Conservation (phyloP, 2,113 vertebrate species). For the Stictonetta naevosa region DNA sequence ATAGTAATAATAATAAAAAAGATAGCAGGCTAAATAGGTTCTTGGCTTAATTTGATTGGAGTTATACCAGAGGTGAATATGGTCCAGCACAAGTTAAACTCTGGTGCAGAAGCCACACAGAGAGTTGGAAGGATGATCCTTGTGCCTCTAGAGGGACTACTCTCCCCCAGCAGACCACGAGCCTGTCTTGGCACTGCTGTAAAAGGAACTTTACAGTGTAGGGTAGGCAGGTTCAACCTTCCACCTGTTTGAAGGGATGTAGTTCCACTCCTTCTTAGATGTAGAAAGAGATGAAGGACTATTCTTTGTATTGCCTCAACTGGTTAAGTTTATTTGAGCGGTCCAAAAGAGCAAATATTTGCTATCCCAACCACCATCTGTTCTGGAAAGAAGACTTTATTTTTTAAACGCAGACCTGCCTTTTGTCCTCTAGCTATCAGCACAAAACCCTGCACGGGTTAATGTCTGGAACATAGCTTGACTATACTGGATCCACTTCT, state of each 20-base stretch:
- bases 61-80: background rate
- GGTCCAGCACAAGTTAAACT: background rate
- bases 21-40: background rate
- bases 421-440: background rate
- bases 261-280: background rate
- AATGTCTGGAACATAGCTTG: background rate
- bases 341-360: background rate
- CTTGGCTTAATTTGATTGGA: constrained; percentile 15
- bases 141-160: background rate
- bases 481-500: background rate
- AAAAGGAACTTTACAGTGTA: background rate
- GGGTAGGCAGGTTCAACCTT: background rate
- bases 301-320: background rate
- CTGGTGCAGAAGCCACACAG: background rate
- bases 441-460: background rate
- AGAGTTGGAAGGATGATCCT: background rate
- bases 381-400: background rate
- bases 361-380: background rate
- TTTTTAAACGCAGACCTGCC: background rate
- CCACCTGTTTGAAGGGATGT: background rate
- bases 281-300: background rate
- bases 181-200: background rate
- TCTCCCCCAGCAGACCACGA: background rate
- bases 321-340: background rate
- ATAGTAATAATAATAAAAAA: too few relatives aligned